Evolutionary conservation across 2,888 invertebrate species (phyloP), one percentile per base, ranked within the genome.

Genomic region (Diarsia mendica): DNA sequence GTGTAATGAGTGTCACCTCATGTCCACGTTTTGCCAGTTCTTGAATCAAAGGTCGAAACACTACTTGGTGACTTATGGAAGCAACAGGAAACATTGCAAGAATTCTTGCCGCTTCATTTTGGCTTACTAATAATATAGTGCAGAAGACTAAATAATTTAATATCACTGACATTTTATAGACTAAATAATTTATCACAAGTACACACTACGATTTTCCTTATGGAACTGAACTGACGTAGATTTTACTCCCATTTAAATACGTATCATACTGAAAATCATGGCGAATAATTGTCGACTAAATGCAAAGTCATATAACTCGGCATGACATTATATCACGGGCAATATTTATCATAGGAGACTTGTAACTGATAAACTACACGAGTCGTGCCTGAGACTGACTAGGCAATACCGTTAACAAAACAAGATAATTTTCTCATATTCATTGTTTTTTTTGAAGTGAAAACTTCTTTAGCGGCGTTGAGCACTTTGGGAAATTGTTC

Each of bases 1-100:
- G 48, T 8, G 85, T 84, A 48, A 84, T 84, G 3, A 84, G 55
- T 9, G 69, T 69, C 6, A 79, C 82, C n/a, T 75, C 69, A 18
- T 79, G 82, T 1, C 79, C 82, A 10, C 78, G 73, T 49, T 53
- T 68, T 15, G 33, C 48, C n/a, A 79, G 49, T 55, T 65, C 79
- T n/a, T 61, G 53, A n/a, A 75, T 69, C 13, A 81, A 48, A 46
- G 79, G 79, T 0, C 79, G 58, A 55, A 71, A 78, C 10, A 78
- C 78, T 28, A 78, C 79, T 64, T 78, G 78, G 55, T 78, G 78
- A 67, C 78, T 78, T 13, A 78, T 72, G 51, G 79, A 78, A 28
- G 78, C 79, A 23, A 65, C 11, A 0, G 78, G 78, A 13, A 63
- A 79, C 49, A 78, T 72, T 23, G 72, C 78, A 20, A 78, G 13